These are phyloP conservation scores for Choristoneura rosaceana DNA, from an alignment of 2,888 invertebrate genomes.

Conservation along the genomic window DNA sequence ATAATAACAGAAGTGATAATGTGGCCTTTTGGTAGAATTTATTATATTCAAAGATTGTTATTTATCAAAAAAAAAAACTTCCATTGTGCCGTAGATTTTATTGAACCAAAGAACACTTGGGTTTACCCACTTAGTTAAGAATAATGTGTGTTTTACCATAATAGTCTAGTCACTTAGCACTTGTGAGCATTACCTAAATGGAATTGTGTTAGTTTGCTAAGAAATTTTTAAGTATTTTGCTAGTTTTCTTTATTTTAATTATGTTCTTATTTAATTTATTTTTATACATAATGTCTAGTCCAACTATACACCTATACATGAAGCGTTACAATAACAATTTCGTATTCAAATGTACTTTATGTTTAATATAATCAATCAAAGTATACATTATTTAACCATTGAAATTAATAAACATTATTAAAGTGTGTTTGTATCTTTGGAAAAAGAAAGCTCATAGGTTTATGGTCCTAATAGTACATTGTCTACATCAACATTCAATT, in stretches of 20 bases:
- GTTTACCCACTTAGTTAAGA: slow-evolving; percentile 23
- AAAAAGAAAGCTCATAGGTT: background rate
- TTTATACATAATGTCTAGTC: slow-evolving; percentile 28
- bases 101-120: slow-evolving; percentile 28
- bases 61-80: slow-evolving; percentile 31
- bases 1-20: slow-evolving; percentile 68
- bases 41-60: slow-evolving; percentile 36
- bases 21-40: slow-evolving; percentile 72
- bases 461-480: background rate
- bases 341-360: background rate
- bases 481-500: background rate
- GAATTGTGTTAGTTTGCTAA: background rate
- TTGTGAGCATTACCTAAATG: background rate
- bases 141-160: slow-evolving; percentile 22
- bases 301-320: background rate
- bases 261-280: background rate
- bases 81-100: slow-evolving; percentile 36
- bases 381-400: slow-evolving; percentile 21
- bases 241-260: slow-evolving; percentile 19
- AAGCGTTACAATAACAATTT: background rate
- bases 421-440: slow-evolving; percentile 1
- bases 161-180: slow-evolving; percentile 35
- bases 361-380: slow-evolving; percentile 3
- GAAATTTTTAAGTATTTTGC: background rate
- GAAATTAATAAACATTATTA: slow-evolving; percentile 18